Base-by-base conservation (phyloP, 2,888 invertebrate genomes). In the Drosophila mulleri region DNA sequence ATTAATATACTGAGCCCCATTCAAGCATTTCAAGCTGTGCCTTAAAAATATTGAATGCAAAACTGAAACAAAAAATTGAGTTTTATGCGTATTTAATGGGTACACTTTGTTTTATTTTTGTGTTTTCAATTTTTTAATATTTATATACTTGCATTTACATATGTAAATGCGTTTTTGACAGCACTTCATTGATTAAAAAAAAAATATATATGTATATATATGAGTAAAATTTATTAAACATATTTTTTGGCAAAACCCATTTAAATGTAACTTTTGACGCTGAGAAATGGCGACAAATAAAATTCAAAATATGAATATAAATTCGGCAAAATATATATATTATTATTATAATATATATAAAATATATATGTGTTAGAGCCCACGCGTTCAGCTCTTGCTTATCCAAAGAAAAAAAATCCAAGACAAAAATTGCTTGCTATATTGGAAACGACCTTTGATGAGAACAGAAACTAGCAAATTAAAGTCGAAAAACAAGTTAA, bases 371-470 rank as follows among this genome's bases (percentile, higher is more conserved):
- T 64, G 42, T 48, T 18, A 3, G 47, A 50, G 32, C 75, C 80
- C 69, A 81, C 78, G 65, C 75, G 48, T 67, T 67, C 52, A 23
- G 12, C 16, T 48, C 41, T 70, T 67, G 42, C 39, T 59, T 50
- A 61, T 57, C 57, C 26, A 26, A 0, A 26, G 26, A 26, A 26
- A 29, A 60, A 45, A 16, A 35, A 1, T 1, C 2, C 0, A 20
- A 18, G 20, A 20, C 18, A 54, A 39, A 54, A n/a, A 26, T 4
- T 41, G 45, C 29, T 63, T 56, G 48, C 71, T 75, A 63, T 72
- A 66, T 67, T 72, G 54, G 54, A 72, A 73, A 79, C 83, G 86
- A 89, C 86, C 89, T 89, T 86, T 86, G 78, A 64, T 77, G 79
- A 83, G 85, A 86, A 89, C 75, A 83, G 80, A 83, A 72, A 77